These are phyloP conservation scores for Cryptoprocta ferox DNA, from an alignment of 2,797 vertebrate species.

Conservation along the genomic window DNA sequence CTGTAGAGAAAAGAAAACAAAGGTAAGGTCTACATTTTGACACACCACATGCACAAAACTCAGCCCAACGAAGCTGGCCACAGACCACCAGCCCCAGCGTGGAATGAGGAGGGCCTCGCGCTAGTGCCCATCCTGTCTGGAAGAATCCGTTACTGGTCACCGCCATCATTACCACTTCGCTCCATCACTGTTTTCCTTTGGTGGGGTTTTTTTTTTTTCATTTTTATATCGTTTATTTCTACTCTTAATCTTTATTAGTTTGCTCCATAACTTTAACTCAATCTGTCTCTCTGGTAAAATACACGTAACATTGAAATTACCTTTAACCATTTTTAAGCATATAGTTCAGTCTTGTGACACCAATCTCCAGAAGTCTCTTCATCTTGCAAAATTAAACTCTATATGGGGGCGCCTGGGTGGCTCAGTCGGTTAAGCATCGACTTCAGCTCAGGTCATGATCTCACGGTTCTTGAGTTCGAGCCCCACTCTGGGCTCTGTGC, in stretches of 20 bases:
- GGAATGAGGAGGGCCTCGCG: background rate
- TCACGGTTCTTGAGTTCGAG: no score
- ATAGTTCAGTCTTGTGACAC: background rate
- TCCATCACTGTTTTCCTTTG: no score
- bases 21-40: background rate
- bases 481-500: no score
- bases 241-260: background rate
- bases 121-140: no score
- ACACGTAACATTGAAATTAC: background rate
- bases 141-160: background rate
- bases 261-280: background rate
- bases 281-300: background rate
- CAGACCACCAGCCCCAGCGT: background rate
- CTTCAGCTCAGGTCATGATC: no score
- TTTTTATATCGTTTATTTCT: no score
- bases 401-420: no score
- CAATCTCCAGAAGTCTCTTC: background rate
- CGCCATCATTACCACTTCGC: background rate
- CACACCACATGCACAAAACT: background rate
- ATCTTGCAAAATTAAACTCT: background rate
- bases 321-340: background rate
- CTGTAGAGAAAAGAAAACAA: background rate
- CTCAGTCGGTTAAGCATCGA: no score
- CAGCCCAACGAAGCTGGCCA: background rate
- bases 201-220: background rate